Evolutionary conservation across 2,797 vertebrate genomes (phyloP).

Genomic region (Peromyscus melanophrys): DNA sequence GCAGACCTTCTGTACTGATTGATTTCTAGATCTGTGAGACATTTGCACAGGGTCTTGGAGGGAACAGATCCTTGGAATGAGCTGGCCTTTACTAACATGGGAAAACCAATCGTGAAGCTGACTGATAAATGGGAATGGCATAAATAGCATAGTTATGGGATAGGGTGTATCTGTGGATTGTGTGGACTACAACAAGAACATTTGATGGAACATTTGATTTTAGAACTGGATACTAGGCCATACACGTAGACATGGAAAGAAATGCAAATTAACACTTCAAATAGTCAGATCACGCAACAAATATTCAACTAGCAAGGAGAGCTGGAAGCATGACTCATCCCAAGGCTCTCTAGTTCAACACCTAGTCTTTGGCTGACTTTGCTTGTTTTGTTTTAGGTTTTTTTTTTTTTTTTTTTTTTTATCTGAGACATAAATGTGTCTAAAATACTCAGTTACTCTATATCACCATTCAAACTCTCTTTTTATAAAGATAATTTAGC

Average conservation of each 20-base stretch:
- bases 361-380: neutral
- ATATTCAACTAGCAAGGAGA: neutral
- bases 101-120: neutral
- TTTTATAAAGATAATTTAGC: neutral
- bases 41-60: neutral
- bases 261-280: neutral
- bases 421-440: neutral
- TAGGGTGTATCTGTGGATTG: neutral
- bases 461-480: neutral
- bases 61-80: slow-evolving; percentile 1
- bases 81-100: neutral
- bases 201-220: neutral
- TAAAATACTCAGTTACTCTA: neutral
- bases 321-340: neutral
- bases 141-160: neutral
- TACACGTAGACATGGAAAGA: neutral
- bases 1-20: neutral
- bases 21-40: neutral
- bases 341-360: neutral
- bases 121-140: neutral
- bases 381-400: neutral
- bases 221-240: neutral
- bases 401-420: neutral
- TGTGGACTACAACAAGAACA: neutral
- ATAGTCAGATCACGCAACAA: neutral